Base-by-base conservation (phyloP, 2,113 vertebrate genomes). In the Actenoides lindsayi region DNA sequence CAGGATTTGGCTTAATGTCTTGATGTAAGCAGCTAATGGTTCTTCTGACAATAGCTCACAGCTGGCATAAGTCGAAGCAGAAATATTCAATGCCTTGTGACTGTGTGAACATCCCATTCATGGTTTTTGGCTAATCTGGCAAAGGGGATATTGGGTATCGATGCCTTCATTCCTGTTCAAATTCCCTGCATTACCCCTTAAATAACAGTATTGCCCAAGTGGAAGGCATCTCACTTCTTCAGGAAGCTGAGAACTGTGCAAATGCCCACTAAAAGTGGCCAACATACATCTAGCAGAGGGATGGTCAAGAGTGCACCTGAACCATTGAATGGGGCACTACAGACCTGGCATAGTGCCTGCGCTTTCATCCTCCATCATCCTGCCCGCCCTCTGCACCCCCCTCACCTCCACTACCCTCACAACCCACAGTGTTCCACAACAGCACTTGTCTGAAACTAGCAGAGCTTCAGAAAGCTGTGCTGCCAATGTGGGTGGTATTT, bases 1-100 rank as follows among this genome's bases (percentile, higher is more conserved):
- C 83, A 86, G 83, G 88, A 79, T 75, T 92, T 96, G 83, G 74
- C 65, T 91, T 87, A 84, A 59, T 87, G 53, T 87, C 77, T 84
- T 75, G 53, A 83, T 48, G 56, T 64, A 77, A 83, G 88, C 51
- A 90, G 64, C 71, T 93, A 95, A 88, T 92, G 37, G 19, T 92
- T 89, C 84, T 80, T 75, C 85, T 90, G 82, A 94, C 82, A 93
- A 17, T 41, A 80, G 31, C 51, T 80, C 0, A 0, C 35, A 82
- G 63, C 59, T 80, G 67, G 41, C 19, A 0, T 82, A 71, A 87
- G 70, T 85, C 62, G 83, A 46, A 70, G 46, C 19, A 89, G 76
- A 89, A 90, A 84, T 78, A 84, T 42, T 86, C 86, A 87, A 71
- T 94, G 86, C 68, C 56, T 78, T 67, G 64, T 13, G 3, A 56